phyloP scores from a whole-genome alignment of 1,140 invertebrate species.

The Cherax destructor region DNA sequence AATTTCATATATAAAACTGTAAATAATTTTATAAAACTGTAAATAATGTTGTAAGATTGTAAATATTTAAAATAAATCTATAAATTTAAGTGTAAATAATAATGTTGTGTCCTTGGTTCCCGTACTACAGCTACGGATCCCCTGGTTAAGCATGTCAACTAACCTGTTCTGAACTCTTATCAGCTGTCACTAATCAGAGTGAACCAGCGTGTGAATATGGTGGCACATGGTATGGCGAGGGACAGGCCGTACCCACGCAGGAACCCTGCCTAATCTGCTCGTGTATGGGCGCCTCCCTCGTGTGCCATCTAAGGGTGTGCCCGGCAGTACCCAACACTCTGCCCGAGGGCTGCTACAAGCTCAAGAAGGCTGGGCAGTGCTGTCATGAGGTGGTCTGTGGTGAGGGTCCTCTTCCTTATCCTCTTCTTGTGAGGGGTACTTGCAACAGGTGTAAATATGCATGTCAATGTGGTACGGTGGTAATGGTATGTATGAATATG shows the following conservation, averaged over 20 bases:
- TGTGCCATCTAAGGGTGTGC: conserved; percentile 46
- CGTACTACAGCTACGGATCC: too few relatives aligned
- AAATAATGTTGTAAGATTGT: background rate
- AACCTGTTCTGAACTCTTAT: background rate
- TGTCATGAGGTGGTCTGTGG: conserved; percentile 44
- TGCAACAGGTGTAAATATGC: background rate
- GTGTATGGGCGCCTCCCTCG: conserved; percentile 34
- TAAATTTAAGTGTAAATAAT: too few relatives aligned
- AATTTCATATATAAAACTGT: background rate
- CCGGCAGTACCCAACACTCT: conserved; percentile 14
- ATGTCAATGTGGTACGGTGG: background rate
- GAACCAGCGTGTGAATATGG: conserved; percentile 27
- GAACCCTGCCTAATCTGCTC: conserved; percentile 44
- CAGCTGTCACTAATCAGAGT: conserved; percentile 20
- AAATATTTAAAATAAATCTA: background rate
- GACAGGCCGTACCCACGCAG: conserved; percentile 31
- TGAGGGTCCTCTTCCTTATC: conserved; percentile 7
- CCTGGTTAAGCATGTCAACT: background rate
- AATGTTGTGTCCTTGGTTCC: too few relatives aligned
- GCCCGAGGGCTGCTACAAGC: conserved; percentile 44
- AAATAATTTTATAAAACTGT: background rate
- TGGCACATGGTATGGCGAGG: conserved; percentile 25
- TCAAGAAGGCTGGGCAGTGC: conserved; percentile 31
- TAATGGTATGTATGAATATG: background rate
- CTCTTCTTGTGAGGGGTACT: background rate